phyloP scores from a whole-genome alignment of 2,888 invertebrate species.

The Drosophila paramelanica region DNA sequence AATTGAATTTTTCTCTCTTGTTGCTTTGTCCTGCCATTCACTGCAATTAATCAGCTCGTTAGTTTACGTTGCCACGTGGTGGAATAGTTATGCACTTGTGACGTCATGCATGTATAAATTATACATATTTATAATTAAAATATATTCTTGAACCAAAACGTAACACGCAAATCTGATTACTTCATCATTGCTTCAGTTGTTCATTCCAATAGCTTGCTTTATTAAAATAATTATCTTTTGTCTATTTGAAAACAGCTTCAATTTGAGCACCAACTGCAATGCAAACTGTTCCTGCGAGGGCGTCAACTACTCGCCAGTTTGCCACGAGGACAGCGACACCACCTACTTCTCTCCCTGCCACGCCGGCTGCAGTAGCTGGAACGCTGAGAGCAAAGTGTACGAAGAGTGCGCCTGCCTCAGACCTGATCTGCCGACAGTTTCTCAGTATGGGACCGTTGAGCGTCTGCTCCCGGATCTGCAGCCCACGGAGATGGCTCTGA shows the following conservation, averaged over 20 bases:
- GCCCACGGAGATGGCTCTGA: constrained; percentile 17
- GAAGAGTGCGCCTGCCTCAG: constrained; percentile 55
- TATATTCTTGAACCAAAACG: too few species aligned
- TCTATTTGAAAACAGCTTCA: constrained; percentile 83
- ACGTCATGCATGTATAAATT: not conserved
- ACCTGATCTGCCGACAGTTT: constrained; percentile 2
- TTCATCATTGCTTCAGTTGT: too few species aligned
- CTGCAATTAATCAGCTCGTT: not conserved
- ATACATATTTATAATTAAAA: too few species aligned
- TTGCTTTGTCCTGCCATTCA: not conserved
- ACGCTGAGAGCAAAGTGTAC: constrained; percentile 60
- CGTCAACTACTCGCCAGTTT: constrained; percentile 88
- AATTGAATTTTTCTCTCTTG: not conserved
- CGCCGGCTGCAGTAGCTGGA: constrained; percentile 88
- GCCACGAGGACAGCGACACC: constrained; percentile 86
- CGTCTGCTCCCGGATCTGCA: constrained; percentile 16
- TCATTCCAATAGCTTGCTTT: too few species aligned
- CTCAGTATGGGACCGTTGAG: constrained; percentile 25
- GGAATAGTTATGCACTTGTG: not conserved
- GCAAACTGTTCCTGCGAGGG: constrained; percentile 87
- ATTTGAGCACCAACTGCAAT: constrained; percentile 87
- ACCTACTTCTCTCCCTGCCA: constrained; percentile 91
- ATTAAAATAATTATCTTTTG: not conserved
- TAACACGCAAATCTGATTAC: too few species aligned
- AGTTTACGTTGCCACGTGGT: not conserved